These are phyloP conservation scores for Ectropis crepuscularia DNA, from an alignment of 2,888 invertebrate species.

Conservation along the genomic window DNA sequence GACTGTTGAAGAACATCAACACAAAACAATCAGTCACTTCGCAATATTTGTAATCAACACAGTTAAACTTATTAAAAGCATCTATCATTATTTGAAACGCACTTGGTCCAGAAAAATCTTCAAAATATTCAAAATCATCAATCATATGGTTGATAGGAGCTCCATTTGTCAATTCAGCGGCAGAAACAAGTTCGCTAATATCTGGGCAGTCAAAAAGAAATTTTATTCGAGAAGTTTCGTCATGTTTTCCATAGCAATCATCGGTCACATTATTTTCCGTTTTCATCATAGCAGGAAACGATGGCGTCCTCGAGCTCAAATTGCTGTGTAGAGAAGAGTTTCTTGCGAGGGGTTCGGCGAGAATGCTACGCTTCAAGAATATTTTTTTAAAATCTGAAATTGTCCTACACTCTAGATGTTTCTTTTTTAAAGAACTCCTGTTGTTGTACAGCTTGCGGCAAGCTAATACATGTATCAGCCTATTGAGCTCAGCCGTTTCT, in stretches of 20 bases:
- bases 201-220: constrained; percentile 74
- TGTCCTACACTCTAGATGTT: constrained; percentile 54
- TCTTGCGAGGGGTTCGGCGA: constrained; percentile 67
- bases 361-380: constrained; percentile 71
- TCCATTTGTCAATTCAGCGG: constrained; percentile 68
- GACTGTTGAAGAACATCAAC: constrained; percentile 76
- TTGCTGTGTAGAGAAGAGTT: constrained; percentile 47
- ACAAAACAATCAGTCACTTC: constrained; percentile 73
- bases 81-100: constrained; percentile 69
- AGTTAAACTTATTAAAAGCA: constrained; percentile 71
- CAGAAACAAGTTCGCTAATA: constrained; percentile 73
- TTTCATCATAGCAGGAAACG: constrained; percentile 61
- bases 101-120: constrained; percentile 65
- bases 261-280: constrained; percentile 51
- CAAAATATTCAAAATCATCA: constrained; percentile 74
- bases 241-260: constrained; percentile 41
- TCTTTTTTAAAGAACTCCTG: constrained; percentile 69
- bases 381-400: constrained; percentile 70
- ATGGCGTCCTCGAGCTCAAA: constrained; percentile 48
- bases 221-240: constrained; percentile 55
- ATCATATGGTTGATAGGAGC: constrained; percentile 65
- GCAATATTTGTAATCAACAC: constrained; percentile 77
- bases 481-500: constrained; percentile 67
- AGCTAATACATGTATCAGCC: constrained; percentile 70
- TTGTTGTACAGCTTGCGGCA: constrained; percentile 74